These are phyloP conservation scores for Zaprionus africanus DNA, from an alignment of 1,140 invertebrate species.

Conservation along the genomic window DNA sequence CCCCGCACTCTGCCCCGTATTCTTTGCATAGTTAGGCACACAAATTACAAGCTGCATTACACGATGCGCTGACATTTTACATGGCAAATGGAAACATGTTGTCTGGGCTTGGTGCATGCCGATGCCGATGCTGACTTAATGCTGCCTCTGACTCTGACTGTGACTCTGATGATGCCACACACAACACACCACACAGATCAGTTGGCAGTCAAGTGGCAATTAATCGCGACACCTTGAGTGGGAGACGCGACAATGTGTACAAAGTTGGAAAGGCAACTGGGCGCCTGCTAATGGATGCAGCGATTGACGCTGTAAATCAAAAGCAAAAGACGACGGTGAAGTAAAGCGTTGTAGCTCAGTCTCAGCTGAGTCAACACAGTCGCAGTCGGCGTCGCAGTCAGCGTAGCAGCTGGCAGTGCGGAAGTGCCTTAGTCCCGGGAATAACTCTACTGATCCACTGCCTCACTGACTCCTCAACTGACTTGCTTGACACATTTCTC, in stretches of 20 bases:
- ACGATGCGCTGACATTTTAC: slow-evolving; percentile 73
- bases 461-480: slow-evolving; percentile 14
- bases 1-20: not conserved
- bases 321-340: not conserved
- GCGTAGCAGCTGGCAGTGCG: slow-evolving; percentile 5
- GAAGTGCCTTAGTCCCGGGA: slow-evolving; percentile 20
- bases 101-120: slow-evolving; percentile 60
- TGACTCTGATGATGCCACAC: slow-evolving; percentile 28
- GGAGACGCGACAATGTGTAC: slow-evolving; percentile 44
- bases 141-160: no score
- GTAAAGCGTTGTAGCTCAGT: not conserved
- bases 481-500: slow-evolving; percentile 62
- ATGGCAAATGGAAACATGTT: slow-evolving; percentile 68
- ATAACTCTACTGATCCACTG: slow-evolving; percentile 10
- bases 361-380: not conserved
- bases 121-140: slow-evolving; percentile 4
- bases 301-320: slow-evolving; percentile 60
- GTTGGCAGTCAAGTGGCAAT: slow-evolving; percentile 47
- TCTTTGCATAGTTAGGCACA: slow-evolving; percentile 12
- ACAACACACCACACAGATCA: not conserved
- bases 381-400: not conserved
- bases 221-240: slow-evolving; percentile 72
- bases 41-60: slow-evolving; percentile 50
- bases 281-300: slow-evolving; percentile 52
- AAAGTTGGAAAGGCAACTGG: slow-evolving; percentile 21